These are phyloP conservation scores for Catajapyx aquilonaris DNA, from an alignment of 1,140 invertebrate species.

Conservation along the genomic window DNA sequence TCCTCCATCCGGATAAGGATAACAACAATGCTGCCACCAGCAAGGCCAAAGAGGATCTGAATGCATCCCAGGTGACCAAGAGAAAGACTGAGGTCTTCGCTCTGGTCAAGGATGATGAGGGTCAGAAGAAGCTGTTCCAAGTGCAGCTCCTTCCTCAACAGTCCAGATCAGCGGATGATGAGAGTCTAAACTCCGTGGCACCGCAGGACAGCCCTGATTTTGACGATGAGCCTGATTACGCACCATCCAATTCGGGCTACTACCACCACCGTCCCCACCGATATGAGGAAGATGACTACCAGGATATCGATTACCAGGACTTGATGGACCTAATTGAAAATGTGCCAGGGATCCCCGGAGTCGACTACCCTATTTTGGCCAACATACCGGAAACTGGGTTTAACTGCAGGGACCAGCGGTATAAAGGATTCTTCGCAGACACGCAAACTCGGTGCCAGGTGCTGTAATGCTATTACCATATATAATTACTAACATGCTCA, in stretches of 20 bases:
- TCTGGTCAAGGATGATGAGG: not conserved
- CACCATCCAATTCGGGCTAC: not conserved
- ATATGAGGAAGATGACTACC: not conserved
- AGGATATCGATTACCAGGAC: not conserved
- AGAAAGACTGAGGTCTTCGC: not conserved
- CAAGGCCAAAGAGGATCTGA: too few relatives aligned
- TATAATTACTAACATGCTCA: slow-evolving; percentile 1
- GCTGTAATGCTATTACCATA: slow-evolving; percentile 10
- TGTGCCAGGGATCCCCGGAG: slow-evolving; percentile 42
- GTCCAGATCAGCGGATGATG: not conserved
- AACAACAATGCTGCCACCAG: not conserved
- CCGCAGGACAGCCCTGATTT: not conserved
- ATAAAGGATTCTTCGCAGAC: slow-evolving; percentile 79
- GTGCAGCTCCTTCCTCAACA: not conserved
- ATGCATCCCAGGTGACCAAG: not conserved
- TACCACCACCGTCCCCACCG: too few relatives aligned
- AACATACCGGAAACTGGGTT: slow-evolving; percentile 57
- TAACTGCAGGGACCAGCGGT: slow-evolving; percentile 59
- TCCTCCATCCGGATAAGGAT: not conserved
- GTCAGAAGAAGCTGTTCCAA: not conserved
- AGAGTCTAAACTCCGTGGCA: not conserved
- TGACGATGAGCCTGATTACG: not conserved
- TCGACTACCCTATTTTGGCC: slow-evolving; percentile 61
- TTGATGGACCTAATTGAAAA: not conserved
- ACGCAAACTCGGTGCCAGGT: slow-evolving; percentile 66